These are phyloP conservation scores for Poecilia gillii DNA, from an alignment of 2,797 vertebrate species.

Conservation along the genomic window DNA sequence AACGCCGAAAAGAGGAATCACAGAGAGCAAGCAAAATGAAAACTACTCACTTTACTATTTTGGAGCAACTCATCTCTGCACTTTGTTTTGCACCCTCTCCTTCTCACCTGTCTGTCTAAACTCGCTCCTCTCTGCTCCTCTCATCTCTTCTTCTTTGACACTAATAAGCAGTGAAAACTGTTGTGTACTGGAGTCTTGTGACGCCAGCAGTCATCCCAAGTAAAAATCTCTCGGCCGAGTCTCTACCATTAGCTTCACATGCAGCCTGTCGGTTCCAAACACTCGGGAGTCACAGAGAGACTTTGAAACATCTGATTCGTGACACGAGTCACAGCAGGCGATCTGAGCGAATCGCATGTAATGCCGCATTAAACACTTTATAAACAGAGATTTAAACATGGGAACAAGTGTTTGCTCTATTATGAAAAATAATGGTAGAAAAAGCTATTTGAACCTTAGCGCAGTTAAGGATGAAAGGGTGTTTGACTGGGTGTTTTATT, in stretches of 20 bases:
- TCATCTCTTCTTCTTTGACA: slow-evolving; percentile 47
- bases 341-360: slow-evolving; percentile 8
- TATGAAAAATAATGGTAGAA: neutral
- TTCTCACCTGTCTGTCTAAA: slow-evolving; percentile 11
- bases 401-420: neutral
- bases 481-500: too few species aligned
- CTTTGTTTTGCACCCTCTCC: slow-evolving; percentile 19
- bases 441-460: neutral
- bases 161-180: slow-evolving; percentile 64
- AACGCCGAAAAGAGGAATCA: neutral
- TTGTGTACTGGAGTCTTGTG: slow-evolving; percentile 39
- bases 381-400: neutral
- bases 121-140: slow-evolving; percentile 17
- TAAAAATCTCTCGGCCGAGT: slow-evolving; percentile 45
- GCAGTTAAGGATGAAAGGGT: neutral
- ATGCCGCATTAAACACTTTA: neutral
- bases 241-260: slow-evolving; percentile 38
- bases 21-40: slow-evolving; percentile 6
- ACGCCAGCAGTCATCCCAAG: slow-evolving; percentile 51
- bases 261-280: slow-evolving; percentile 36
- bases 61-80: neutral
- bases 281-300: slow-evolving; percentile 17
- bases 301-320: slow-evolving; percentile 16
- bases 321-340: slow-evolving; percentile 12
- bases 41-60: slow-evolving; percentile 2